Base-by-base conservation (phyloP, 2,797 vertebrate species). In the Hemitrygon akajei region DNA sequence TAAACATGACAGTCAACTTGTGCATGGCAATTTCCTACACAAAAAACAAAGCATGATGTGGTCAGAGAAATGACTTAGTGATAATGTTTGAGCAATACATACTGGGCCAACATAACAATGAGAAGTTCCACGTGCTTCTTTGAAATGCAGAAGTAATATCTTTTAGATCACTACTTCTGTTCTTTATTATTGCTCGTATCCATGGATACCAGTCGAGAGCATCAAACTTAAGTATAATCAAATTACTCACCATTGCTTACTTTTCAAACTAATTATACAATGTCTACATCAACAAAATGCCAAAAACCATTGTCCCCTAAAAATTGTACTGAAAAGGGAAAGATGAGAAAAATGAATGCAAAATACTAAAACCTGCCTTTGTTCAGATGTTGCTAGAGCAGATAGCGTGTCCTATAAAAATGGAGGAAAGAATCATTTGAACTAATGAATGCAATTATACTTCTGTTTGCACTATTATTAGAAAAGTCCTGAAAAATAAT, bases 401-500 rank as follows among this genome's bases (percentile, higher is more conserved):
- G 71, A 73, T 56, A 27, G 18, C 47, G 47, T 58, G 30, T 86
- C 34, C n/a, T 34, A 47, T 91, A 47, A 73, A 75, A 76, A 27
- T 9, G 22, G 47, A 40, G 18, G 63, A 1, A 30, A 56, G 75
- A 75, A 93, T 93, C 25, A 93, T n/a, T 14, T 58, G 25, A 93
- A n/a, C 71, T 27, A 93, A 93, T 18, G 37, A 75, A 76, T 93
- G 22, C 40, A 40, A 37, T 30, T n/a, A 58, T 58, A 27, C 40
- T 76, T 56, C 91, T 7, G 47, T 76, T 75, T 76, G 20, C 12
- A 14, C 27, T n/a, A 60, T 86, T 30, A 89, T 9, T 89, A 89
- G 86, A 20, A 89, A 69, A 89, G 86, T 89, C 30, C 91, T 76
- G 91, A 93, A 93, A 89, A 93, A 76, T 93, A 47, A 93, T 93